Conservation (phyloP, 2,113 vertebrate genomes). For the Myrmophylax atrothorax region DNA sequence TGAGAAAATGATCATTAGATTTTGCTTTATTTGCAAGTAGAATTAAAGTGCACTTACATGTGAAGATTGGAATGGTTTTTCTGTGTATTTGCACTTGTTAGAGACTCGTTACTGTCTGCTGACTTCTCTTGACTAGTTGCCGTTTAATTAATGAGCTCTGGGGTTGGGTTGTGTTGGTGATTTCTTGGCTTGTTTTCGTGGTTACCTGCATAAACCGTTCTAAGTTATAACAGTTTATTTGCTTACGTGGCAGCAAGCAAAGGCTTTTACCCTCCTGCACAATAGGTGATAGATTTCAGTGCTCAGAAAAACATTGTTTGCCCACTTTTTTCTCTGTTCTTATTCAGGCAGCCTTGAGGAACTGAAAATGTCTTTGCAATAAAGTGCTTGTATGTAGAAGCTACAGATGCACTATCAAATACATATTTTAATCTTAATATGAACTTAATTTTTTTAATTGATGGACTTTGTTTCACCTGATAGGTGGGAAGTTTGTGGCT, state of each 20-base stretch:
- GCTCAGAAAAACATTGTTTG: neutral
- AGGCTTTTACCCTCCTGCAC: neutral
- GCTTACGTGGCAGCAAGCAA: neutral
- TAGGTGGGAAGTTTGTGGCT: accelerated
- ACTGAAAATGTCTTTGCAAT: neutral
- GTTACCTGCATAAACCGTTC: neutral
- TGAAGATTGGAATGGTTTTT: neutral
- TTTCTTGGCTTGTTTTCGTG: neutral
- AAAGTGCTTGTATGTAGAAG: neutral
- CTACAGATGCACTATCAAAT: neutral
- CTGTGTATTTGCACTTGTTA: neutral
- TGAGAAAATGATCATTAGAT: neutral
- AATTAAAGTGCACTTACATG: neutral
- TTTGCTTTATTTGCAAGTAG: neutral
- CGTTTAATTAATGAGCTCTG: neutral
- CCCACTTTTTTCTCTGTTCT: neutral
- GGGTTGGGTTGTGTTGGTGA: neutral
- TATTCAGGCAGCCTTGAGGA: neutral
- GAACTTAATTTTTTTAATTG: neutral
- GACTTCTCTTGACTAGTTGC: neutral
- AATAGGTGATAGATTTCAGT: neutral
- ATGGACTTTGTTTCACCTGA: neutral
- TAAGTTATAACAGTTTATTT: neutral
- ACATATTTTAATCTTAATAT: neutral
- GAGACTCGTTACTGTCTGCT: neutral